Percentiles rank a stretch among this genome's conserved stretches.
Evolutionary conservation across 2,113 vertebrate genomes (phyloP).

Genomic region (Atherinomorus stipes): DNA sequence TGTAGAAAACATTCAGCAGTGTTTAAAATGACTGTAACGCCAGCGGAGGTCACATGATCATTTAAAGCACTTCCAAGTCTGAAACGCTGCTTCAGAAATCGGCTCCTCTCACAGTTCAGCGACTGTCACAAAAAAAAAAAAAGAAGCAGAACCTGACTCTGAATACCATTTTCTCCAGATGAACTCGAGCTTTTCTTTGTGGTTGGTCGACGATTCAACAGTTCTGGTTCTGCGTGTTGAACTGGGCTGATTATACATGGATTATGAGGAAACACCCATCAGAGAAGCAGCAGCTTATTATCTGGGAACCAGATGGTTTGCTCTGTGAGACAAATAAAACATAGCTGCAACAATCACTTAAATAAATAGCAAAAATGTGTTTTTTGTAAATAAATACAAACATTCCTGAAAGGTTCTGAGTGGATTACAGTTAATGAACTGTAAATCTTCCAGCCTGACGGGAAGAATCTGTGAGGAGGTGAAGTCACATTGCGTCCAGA

Average conservation of each 20-base stretch:
- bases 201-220: too few species aligned
- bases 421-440: background rate
- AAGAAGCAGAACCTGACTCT: too few species aligned
- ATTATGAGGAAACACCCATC: background rate
- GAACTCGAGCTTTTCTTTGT: background rate
- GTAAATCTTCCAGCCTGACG: too few species aligned
- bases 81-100: background rate
- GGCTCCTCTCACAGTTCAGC: background rate
- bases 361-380: background rate
- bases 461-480: background rate
- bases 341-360: too few species aligned
- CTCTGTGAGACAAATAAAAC: background rate
- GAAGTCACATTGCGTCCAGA: background rate
- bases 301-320: background rate
- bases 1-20: slow-evolving; percentile 1
- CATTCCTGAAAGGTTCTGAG: background rate
- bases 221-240: too few species aligned
- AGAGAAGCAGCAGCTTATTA: background rate
- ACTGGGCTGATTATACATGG: too few species aligned
- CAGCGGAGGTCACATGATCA: background rate
- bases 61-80: background rate
- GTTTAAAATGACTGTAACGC: background rate
- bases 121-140: background rate
- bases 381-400: accelerated
- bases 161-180: too few species aligned